Percentiles rank a stretch among this genome's conserved stretches.
These are phyloP conservation scores for Urocynchramus pylzowi DNA, from an alignment of 2,113 vertebrate genomes.

Conservation along the genomic window DNA sequence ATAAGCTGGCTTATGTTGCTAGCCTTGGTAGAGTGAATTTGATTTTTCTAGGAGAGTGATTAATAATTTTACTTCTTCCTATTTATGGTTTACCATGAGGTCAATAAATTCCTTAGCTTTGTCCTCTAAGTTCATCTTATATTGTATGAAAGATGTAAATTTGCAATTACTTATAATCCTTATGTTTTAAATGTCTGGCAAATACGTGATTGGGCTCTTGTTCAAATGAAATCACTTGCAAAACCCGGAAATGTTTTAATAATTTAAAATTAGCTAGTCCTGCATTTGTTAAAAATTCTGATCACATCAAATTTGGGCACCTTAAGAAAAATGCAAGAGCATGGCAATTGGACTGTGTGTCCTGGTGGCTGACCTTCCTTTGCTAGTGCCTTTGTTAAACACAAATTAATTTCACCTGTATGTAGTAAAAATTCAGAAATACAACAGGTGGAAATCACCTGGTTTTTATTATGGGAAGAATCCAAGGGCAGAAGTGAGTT, in stretches of 20 bases:
- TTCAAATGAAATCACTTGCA: not conserved
- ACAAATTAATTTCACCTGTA: not conserved
- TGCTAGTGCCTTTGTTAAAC: not conserved
- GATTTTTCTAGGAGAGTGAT: not conserved
- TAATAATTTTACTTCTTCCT: not conserved
- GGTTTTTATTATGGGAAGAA: not conserved
- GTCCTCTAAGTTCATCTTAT: not conserved
- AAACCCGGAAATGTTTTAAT: not conserved
- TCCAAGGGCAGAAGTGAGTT: not conserved
- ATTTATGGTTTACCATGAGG: not conserved
- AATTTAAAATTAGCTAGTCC: not conserved
- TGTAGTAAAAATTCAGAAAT: not conserved
- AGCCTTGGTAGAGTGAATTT: not conserved
- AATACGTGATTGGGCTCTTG: not conserved
- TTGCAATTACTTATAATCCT: not conserved
- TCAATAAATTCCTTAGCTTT: not conserved
- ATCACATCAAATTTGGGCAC: not conserved
- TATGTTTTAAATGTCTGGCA: not conserved
- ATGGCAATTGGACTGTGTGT: not conserved
- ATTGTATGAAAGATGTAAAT: not conserved
- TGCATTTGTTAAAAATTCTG: constrained; percentile 4
- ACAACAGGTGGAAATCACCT: not conserved
- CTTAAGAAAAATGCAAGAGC: not conserved
- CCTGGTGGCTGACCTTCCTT: not conserved
- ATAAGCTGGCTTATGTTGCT: not conserved